Percentiles rank a stretch among this genome's conserved stretches.
phyloP scores from a whole-genome alignment of 2,113 vertebrate species.

The Pampusana beccarii region DNA sequence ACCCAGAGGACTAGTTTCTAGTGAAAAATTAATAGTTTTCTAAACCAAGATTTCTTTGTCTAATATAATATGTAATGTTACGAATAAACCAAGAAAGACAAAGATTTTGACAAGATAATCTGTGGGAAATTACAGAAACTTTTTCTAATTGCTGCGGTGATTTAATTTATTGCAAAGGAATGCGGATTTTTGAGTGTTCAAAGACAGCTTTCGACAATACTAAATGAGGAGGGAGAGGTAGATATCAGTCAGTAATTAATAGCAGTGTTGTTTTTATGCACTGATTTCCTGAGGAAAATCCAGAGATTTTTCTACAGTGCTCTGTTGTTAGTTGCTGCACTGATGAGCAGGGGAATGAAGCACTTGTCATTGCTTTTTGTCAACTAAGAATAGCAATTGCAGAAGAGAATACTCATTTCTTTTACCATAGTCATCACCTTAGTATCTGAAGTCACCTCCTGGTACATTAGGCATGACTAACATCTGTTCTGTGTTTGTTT shows the following conservation, averaged over 20 bases:
- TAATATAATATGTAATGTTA: background rate
- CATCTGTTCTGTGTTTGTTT: conserved; percentile 68
- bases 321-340: background rate
- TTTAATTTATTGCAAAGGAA: background rate
- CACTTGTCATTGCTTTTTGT: background rate
- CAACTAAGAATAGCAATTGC: background rate
- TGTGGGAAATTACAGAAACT: background rate
- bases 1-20: background rate
- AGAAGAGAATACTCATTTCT: conserved; percentile 23
- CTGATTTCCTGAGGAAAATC: background rate
- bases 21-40: conserved; percentile 6
- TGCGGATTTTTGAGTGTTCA: background rate
- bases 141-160: background rate
- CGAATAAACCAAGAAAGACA: background rate
- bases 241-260: background rate
- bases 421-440: conserved; percentile 30
- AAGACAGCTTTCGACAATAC: background rate
- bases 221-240: background rate
- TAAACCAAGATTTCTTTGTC: background rate
- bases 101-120: background rate
- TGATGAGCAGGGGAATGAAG: conserved; percentile 1
- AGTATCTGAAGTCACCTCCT: conserved; percentile 18
- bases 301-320: background rate
- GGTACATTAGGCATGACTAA: conserved; percentile 55
- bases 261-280: background rate